Percentiles rank a stretch among this genome's conserved stretches.
These are phyloP conservation scores for Folsomia candida DNA, from an alignment of 2,888 invertebrate species.

Conservation along the genomic window DNA sequence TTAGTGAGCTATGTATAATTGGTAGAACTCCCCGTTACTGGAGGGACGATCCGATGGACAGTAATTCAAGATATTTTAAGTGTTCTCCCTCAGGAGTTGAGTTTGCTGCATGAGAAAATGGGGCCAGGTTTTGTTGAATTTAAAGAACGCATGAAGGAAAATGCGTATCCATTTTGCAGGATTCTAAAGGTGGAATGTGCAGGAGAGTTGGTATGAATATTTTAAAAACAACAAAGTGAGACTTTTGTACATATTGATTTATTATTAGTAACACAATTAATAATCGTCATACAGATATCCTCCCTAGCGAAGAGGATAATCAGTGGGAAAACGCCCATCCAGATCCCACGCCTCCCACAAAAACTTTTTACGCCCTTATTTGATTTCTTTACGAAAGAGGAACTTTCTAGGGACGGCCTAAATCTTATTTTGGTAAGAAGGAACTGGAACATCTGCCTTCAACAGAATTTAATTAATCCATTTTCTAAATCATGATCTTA, in stretches of 20 bases:
- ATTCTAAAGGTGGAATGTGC: slow-evolving; percentile 13
- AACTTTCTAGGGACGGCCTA: slow-evolving; percentile 10
- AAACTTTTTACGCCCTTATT: background rate
- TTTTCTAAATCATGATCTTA: too few relatives aligned
- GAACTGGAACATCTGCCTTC: too few relatives aligned
- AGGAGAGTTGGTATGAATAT: too few relatives aligned
- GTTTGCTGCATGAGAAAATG: background rate
- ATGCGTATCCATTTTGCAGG: slow-evolving; percentile 17
- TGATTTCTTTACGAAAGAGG: slow-evolving; percentile 18
- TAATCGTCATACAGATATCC: too few relatives aligned
- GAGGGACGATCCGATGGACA: slow-evolving; percentile 30
- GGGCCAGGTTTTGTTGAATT: slow-evolving; percentile 14
- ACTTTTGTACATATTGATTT: too few relatives aligned
- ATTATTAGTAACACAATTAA: too few relatives aligned
- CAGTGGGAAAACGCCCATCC: background rate
- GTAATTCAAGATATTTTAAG: slow-evolving; percentile 20
- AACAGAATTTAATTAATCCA: too few relatives aligned
- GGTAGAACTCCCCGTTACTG: slow-evolving; percentile 27
- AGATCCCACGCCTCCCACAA: background rate
- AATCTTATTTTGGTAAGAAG: slow-evolving; percentile 17
- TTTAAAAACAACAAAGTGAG: too few relatives aligned
- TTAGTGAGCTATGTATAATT: too few relatives aligned
- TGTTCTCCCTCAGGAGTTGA: slow-evolving; percentile 16
- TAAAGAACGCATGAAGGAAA: background rate
- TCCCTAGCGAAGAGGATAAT: background rate